Evolutionary conservation across 2,888 invertebrate genomes (phyloP).

Genomic region (Lycaena phlaeas): DNA sequence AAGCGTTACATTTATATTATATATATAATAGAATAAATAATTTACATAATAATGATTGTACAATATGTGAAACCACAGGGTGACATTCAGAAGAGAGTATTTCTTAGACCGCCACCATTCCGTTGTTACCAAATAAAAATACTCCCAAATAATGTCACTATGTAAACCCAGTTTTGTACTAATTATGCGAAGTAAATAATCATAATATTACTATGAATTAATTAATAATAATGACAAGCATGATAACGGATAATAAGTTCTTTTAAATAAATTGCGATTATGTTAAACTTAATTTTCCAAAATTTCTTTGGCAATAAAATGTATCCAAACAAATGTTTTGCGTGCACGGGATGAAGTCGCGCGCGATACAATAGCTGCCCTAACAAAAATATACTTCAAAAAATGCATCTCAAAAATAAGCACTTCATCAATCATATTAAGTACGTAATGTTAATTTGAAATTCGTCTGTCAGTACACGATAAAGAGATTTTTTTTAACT

Average conservation of each 20-base stretch:
- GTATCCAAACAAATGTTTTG: constrained; percentile 42
- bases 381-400: constrained; percentile 41
- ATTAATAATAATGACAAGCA: constrained; percentile 52
- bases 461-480: constrained; percentile 51
- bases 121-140: constrained; percentile 39
- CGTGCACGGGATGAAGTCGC: constrained; percentile 46
- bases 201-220: constrained; percentile 37
- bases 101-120: constrained; percentile 35
- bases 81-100: constrained; percentile 53
- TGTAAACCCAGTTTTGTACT: constrained; percentile 36
- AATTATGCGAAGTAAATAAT: constrained; percentile 63
- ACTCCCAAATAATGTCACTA: constrained; percentile 50
- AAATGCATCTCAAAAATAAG: constrained; percentile 63
- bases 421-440: constrained; percentile 46
- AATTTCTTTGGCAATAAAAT: constrained; percentile 61
- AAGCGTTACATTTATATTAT: constrained; percentile 30
- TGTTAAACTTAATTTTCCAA: constrained; percentile 38
- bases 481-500: constrained; percentile 47
- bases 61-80: constrained; percentile 33
- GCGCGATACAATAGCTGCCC: constrained; percentile 61
- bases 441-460: constrained; percentile 61
- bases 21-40: constrained; percentile 60
- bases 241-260: constrained; percentile 31
- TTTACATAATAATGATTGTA: constrained; percentile 55
- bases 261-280: constrained; percentile 34